These are phyloP conservation scores for Argyrosomus japonicus DNA, from an alignment of 2,113 vertebrate genomes.

Conservation along the genomic window DNA sequence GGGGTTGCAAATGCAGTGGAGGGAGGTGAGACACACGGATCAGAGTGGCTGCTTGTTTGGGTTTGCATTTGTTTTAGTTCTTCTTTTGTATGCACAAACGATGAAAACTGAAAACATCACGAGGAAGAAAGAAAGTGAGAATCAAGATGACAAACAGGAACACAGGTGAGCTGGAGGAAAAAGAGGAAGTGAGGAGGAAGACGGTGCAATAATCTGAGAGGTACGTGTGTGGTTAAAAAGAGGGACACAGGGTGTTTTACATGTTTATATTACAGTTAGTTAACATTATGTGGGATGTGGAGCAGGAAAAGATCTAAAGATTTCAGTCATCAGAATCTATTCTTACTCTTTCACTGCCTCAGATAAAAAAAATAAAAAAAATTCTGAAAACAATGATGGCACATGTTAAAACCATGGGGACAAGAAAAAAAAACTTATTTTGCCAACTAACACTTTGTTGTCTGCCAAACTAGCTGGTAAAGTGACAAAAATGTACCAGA, in stretches of 20 bases:
- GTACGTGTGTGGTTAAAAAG: neutral
- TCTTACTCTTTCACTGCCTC: neutral
- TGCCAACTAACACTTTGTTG: neutral
- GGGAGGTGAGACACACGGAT: neutral
- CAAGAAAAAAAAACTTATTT: neutral
- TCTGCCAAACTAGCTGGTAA: neutral
- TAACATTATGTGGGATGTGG: neutral
- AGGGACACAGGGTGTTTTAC: neutral
- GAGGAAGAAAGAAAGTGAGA: neutral
- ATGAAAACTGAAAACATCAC: neutral
- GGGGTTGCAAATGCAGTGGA: neutral
- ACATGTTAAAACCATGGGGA: neutral
- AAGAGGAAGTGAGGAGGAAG: neutral
- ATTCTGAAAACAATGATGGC: neutral
- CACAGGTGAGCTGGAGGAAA: neutral
- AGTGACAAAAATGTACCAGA: neutral
- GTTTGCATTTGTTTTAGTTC: neutral
- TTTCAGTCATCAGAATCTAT: neutral
- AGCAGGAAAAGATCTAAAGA: neutral
- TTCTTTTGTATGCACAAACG: neutral
- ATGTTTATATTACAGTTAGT: neutral
- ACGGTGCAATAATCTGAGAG: neutral
- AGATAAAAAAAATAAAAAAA: no score
- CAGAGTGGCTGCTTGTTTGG: slow-evolving; percentile 8
- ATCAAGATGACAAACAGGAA: neutral